phyloP scores from a whole-genome alignment of 2,113 vertebrate species.

The Ifrita kowaldi region DNA sequence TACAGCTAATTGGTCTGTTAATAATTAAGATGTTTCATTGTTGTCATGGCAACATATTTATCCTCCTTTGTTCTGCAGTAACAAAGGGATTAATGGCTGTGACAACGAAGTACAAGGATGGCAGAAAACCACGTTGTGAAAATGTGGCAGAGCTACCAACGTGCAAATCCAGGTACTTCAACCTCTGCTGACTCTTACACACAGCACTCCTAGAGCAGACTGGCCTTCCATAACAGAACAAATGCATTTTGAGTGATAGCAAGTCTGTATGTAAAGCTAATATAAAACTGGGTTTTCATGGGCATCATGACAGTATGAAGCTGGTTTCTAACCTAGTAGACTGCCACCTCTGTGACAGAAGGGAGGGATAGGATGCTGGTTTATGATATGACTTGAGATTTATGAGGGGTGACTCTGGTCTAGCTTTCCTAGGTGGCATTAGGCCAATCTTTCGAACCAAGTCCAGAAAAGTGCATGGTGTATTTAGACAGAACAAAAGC shows the following conservation, averaged over 20 bases:
- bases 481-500: background rate
- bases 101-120: conserved; percentile 10
- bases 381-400: background rate
- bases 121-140: background rate
- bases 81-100: conserved; percentile 53
- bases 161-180: background rate
- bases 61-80: conserved; percentile 50
- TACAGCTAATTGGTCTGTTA: conserved; percentile 81
- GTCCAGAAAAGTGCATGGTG: background rate
- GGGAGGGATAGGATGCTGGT: background rate
- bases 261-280: background rate
- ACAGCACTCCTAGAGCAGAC: background rate
- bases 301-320: background rate
- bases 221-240: background rate
- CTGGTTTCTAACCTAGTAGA: background rate
- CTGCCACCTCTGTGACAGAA: background rate
- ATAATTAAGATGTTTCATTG: conserved; percentile 78
- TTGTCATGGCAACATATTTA: conserved; percentile 79
- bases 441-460: background rate
- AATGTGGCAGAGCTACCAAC: background rate
- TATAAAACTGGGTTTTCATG: background rate
- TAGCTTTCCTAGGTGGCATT: background rate
- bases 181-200: background rate
- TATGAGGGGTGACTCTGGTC: background rate
- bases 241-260: background rate